Percentiles rank a stretch among this genome's conserved stretches.
Evolutionary conservation across 2,113 vertebrate species (phyloP).

Genomic region (Amphiprion ocellaris): DNA sequence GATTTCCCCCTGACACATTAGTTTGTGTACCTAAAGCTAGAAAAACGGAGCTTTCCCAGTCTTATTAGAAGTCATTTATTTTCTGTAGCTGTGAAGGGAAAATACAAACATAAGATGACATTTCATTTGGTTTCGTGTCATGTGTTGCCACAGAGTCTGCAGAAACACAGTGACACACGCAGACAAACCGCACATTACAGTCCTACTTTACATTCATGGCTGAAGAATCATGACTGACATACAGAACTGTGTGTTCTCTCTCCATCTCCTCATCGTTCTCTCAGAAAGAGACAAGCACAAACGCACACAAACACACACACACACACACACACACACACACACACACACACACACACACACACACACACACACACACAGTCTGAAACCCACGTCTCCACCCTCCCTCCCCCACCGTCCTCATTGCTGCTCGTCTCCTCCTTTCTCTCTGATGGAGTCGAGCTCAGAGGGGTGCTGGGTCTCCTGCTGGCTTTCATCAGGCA

Average conservation of each 20-base stretch:
- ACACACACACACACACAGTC: neutral
- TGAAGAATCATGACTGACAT: neutral
- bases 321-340: neutral
- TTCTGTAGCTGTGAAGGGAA: neutral
- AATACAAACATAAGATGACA: neutral
- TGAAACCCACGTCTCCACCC: slow-evolving; percentile 27
- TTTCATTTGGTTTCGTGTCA: slow-evolving; percentile 8
- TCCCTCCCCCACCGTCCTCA: slow-evolving; percentile 26
- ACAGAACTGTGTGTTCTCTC: neutral
- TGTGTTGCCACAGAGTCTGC: neutral
- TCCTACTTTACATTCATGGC: neutral
- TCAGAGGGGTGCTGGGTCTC: slow-evolving; percentile 46
- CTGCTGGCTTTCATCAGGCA: slow-evolving; percentile 52
- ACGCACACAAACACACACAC: neutral
- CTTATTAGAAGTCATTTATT: neutral
- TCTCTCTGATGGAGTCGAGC: slow-evolving; percentile 42
- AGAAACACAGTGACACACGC: neutral
- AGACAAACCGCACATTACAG: neutral
- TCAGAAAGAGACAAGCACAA: neutral
- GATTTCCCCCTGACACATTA: neutral
- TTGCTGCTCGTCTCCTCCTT: slow-evolving; percentile 42
- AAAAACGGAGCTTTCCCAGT: neutral
- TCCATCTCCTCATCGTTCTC: neutral
- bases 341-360: neutral
- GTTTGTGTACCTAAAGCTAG: neutral